Evolutionary conservation across 2,797 vertebrate species (phyloP), one percentile per base, ranked within the genome.

Genomic region (Pipistrellus kuhlii): DNA sequence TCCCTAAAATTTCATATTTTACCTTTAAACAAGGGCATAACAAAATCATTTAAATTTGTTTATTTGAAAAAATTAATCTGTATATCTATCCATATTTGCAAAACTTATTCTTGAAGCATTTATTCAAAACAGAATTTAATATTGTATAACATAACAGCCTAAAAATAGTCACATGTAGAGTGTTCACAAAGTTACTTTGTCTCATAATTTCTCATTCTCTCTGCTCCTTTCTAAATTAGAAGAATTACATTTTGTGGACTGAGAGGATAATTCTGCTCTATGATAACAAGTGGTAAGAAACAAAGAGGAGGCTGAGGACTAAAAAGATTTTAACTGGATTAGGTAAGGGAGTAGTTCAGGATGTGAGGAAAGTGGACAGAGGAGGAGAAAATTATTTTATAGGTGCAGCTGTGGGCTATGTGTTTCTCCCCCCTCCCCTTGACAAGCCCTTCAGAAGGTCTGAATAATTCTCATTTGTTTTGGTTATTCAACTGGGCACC

Each of bases 211-310:
- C 38, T 53, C 72, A 69, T 64, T 46, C 8, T 11, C 18, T 91
- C 68, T 77, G 51, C 25, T n/a, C 62, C 7, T 90, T 83, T 46
- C 48, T 92, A 81, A 86, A 38, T 84, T n/a, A 85, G 73, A 82
- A 95, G 48, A 8, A 51, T 87, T 53, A 11, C 25, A 44, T 27
- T n/a, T 88, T 84, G 9, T n/a, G n/a, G 81, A 76, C 2, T 73
- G 17, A 93, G 21, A 94, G 25, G 27, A 91, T 68, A 86, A 91
- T 84, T 69, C 87, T 87, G 32, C 72, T 53, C 78, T 51, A n/a
- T 15, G 44, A 85, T 21, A 38, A 73, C 32, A 81, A 84, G 20
- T 66, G 46, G 62, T 35, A n/a, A 88, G 38, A 77, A 88, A 55
- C 69, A 35, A 64, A 27, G 2, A 48, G n/a, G 14, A 87, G 18